A percentile compares a stretch with the other conserved stretches of the same genome.
Conservation (phyloP, 2,113 vertebrate genomes). For the Pelusios castaneus region DNA sequence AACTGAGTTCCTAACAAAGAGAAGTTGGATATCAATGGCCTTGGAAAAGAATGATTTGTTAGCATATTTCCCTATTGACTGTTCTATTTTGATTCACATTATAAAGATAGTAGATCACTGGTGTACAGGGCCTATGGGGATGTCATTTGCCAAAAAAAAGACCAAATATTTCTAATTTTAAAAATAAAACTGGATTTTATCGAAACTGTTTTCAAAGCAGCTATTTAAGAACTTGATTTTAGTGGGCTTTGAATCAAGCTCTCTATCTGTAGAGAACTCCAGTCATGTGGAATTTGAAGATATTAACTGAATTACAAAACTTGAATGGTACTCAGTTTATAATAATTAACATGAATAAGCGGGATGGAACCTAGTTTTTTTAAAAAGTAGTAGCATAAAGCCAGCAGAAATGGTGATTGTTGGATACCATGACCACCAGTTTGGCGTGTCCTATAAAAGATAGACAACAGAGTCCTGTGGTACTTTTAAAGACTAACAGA, state of each 20-base stretch:
- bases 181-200: conserved; percentile 20
- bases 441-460: too few species aligned
- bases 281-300: not conserved
- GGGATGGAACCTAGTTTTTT: not conserved
- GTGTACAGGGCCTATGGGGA: not conserved
- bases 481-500: too few species aligned
- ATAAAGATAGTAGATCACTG: not conserved
- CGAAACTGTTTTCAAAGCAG: not conserved
- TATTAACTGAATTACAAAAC: not conserved
- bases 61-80: not conserved
- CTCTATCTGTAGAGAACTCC: not conserved
- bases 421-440: not conserved
- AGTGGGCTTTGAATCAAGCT: not conserved
- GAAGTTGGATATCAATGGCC: not conserved
- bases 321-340: not conserved
- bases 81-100: not conserved
- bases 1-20: not conserved
- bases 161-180: not conserved
- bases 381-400: not conserved
- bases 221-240: not conserved
- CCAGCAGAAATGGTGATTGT: not conserved
- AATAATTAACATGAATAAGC: not conserved
- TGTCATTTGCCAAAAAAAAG: not conserved
- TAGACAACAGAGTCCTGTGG: too few species aligned
- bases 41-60: not conserved